Base-by-base conservation (phyloP, 35 echinoderm and acorn worm genomes). In the Strongylocentrotus purpuratus region DNA sequence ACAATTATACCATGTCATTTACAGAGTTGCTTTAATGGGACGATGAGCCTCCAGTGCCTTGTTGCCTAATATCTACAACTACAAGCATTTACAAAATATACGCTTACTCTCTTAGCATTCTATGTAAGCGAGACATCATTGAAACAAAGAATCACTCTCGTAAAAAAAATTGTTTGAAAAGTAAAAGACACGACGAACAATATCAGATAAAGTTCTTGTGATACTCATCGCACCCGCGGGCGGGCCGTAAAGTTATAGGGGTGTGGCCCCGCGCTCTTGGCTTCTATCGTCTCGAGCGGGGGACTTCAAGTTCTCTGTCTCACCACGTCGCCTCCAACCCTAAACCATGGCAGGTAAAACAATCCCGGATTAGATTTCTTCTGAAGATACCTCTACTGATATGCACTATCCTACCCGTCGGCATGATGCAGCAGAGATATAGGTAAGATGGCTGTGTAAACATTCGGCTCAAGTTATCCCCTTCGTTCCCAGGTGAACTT, bases 231-330 rank as follows among this genome's bases (percentile, higher is more conserved):
- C 65, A 46, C 32, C 87, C 87, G 45, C 45, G 17, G 87, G 87
- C 45, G 87, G 87, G 87, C 31, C n/a, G 87, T 89, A 89, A 89
- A 33, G 87, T 17, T 45, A 89, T 41, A 31, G 15, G 87, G 87
- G 87, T 89, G 87, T 89, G 87, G 33, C 32, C 12, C 12, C 4
- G 32, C 7, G 12, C n/a, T 89, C 12, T 89, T 33, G 33, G 87
- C 20, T 25, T 78, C 65, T 0, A 78, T 28, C 65, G 25, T 78
- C 65, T 78, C 25, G 20, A 22, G 4, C 22, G 22, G 20, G 22
- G 65, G 65, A 78, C 65, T 78, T 78, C 65, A 78, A 78, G 65
- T 78, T 78, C 65, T 78, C 25, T 3, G 65, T n/a, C 65, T 28
- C 65, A n/a, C 20, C 65, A 78, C 8, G 65, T 78, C 65, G 65